Evolutionary conservation across 2,113 vertebrate species (phyloP).

Genomic region (Sylvietta virens): DNA sequence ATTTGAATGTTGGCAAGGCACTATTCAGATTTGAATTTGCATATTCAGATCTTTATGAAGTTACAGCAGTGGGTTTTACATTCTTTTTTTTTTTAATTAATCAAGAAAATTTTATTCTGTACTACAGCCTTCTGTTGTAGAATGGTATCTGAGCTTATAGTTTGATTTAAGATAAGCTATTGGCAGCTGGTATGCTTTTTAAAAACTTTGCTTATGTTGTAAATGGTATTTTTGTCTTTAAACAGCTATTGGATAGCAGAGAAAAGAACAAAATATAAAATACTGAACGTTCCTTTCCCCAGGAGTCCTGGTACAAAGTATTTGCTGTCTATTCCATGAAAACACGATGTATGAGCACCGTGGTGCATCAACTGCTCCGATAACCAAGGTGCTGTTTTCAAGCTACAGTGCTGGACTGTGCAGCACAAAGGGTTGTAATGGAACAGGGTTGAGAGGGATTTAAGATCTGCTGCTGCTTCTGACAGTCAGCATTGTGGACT

Average conservation of each 20-base stretch:
- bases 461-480: not conserved
- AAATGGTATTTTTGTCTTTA: not conserved
- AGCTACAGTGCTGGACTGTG: not conserved
- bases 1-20: not conserved
- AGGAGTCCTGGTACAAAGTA: not conserved
- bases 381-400: not conserved
- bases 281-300: not conserved
- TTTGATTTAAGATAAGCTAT: not conserved
- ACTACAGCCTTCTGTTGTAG: not conserved
- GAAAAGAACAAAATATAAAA: not conserved
- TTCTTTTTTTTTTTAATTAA: not conserved
- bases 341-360: fast-evolving
- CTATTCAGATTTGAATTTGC: not conserved
- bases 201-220: not conserved
- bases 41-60: not conserved
- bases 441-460: not conserved
- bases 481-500: not conserved
- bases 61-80: not conserved
- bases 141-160: not conserved
- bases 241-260: not conserved
- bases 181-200: not conserved
- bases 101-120: not conserved
- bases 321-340: not conserved
- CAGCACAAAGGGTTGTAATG: not conserved
- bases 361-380: not conserved